Evolutionary conservation across 2,888 invertebrate genomes (phyloP), one percentile per base, ranked within the genome.

Genomic region (Cheiracanthium punctorium): DNA sequence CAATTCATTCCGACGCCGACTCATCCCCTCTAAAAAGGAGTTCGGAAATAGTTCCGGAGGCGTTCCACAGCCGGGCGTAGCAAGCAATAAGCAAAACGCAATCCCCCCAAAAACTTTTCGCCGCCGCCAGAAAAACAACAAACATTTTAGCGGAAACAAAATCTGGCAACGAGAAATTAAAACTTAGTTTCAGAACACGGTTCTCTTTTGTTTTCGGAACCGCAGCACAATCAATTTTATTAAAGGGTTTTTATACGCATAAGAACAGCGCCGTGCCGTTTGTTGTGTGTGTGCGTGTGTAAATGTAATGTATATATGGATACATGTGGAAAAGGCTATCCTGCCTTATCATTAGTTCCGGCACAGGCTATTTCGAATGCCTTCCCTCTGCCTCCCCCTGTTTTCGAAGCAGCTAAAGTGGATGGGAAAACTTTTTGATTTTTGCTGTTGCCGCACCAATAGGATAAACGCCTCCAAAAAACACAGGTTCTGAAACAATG

Each of bases 261-360:
- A 58, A 58, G 58, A 58, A 58, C 58, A 24, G 4, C 12, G 43
- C 17, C 14, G 5, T 58, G 24, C 14, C 24, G 24, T 58, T 58
- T 58, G 58, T 24, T 58, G 58, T 48, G 7, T 48, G 43, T 48
- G 7, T 58, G 17, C 17, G 17, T 48, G 48, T 10, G 17, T 17
- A n/a, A n/a, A n/a, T n/a, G 37, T 37, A 37, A 37, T 37, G 4
- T 37, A 37, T 37, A 24, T 17, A 58, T 7, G 58, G 20, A 48
- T 37, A 37, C 43, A 48, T 17, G 5, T 58, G 58, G 24, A 58
- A 58, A 58, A 24, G 58, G 58, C 58, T 8, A 58, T 24, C 24
- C 58, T 58, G 58, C 58, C 58, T 58, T 58, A 58, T 58, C 58
- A 58, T 58, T 58, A 58, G 58, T 58, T 58, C 58, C 58, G 58